Base-by-base conservation (phyloP, 1,140 invertebrate species). In the Anagrus nilaparvatae region DNA sequence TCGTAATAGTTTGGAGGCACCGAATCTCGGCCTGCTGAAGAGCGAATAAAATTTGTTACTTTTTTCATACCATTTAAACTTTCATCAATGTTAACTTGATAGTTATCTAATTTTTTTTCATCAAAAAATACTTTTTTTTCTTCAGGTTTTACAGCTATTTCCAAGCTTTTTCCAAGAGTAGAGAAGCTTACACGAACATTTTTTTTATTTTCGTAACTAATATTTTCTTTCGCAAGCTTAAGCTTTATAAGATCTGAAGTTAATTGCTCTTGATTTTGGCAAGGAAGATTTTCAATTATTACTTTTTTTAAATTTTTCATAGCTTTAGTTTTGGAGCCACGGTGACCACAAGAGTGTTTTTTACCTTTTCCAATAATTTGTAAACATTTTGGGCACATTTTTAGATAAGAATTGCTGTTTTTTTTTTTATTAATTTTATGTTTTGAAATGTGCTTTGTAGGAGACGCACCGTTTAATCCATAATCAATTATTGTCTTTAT, bases 21-120 rank as follows among this genome's bases (percentile, higher is more conserved):
- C 9, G 25, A 39, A 4, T 27, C 16, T 39, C 37, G 25, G 2
- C 37, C 37, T 3, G 27, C 13, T 5, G 16, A 9, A 9, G 23
- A 27, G 9, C 37, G 23, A 13, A 39, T 13, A 20, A 39, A 28
- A 27, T 12, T 39, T 19, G 27, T 28, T 13, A 39, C 3, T 17
- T 13, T 39, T 39, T 17, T 40, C 16, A 40, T 31, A 18, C 30
- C 25, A n/a, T 30, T 40, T 16, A 13, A 4, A n/a, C 25, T 19
- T 8, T 10, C 6, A 29, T 29, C 18, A 30, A 10, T 20, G 4
- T 16, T 18, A 20, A 30, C 27, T 5, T 19, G 27, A 8, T n/a
- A 40, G 19, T 40, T 20, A 19, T 40, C 38, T 18, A 40, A 40
- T 14, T 13, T 27, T 0, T 14, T 18, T 21, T 17, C 27, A 1